Conservation (phyloP, 2,797 vertebrate genomes). For the Sphaeramia orbicularis region DNA sequence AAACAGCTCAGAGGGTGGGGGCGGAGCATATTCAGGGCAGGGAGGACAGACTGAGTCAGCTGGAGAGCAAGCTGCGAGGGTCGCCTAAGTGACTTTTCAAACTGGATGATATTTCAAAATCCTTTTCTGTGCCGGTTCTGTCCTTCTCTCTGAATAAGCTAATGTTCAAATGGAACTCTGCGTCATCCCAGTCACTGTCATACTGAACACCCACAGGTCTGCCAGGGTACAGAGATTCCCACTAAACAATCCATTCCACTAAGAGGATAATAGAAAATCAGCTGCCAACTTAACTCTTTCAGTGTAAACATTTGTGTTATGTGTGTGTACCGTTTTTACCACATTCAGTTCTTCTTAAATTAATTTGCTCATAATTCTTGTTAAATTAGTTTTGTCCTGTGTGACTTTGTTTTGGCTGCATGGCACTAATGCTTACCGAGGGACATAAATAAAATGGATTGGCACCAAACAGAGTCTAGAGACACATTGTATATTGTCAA, state of each 20-base stretch:
- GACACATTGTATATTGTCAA: not conserved
- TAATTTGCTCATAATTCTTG: not conserved
- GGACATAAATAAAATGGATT: not conserved
- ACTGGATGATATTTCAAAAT: conserved; percentile 15
- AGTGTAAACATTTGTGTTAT: not conserved
- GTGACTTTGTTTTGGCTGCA: conserved; percentile 16
- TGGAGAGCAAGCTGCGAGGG: conserved; percentile 85
- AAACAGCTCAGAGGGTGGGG: conserved; percentile 89
- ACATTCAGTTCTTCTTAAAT: no score
- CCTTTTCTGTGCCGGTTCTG: conserved; percentile 15
- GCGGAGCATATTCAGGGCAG: conserved; percentile 86
- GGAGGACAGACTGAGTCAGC: conserved; percentile 86
- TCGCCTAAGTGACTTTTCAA: conserved; percentile 73
- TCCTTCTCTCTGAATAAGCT: conserved; percentile 33
- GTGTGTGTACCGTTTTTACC: no score
- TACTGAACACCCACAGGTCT: conserved; percentile 34
- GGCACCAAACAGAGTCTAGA: conserved; percentile 1
- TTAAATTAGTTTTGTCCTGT: not conserved
- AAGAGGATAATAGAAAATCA: conserved; percentile 21
- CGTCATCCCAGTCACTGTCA: not conserved
- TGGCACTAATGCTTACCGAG: conserved; percentile 13
- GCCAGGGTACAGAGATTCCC: conserved; percentile 38
- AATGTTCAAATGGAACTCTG: conserved; percentile 3
- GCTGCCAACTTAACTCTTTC: conserved; percentile 36
- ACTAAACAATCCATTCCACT: conserved; percentile 69